Evolutionary conservation across 2,888 invertebrate species (phyloP).

Genomic region (Hyposoter dolosus): DNA sequence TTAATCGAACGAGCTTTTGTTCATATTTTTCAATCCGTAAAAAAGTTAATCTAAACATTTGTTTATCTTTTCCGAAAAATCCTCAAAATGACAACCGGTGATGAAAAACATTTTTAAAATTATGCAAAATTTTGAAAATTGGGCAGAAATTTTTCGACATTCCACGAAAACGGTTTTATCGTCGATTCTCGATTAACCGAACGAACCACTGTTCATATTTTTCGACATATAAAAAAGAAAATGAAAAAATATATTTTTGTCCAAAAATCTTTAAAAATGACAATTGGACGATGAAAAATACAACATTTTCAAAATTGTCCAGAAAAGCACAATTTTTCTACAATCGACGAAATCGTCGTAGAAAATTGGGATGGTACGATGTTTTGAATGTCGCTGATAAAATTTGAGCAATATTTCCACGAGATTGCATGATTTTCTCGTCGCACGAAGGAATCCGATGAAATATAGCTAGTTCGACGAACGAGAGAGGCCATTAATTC

Average conservation of each 20-base stretch:
- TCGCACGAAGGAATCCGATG: constrained; percentile 22
- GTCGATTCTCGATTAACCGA: constrained; percentile 1
- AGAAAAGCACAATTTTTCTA: not conserved
- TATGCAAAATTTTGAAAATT: too few species aligned
- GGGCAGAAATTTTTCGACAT: too few species aligned
- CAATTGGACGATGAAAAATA: not conserved
- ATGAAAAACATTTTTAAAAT: too few species aligned
- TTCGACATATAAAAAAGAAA: not conserved
- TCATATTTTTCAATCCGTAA: not conserved
- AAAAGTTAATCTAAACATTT: not conserved
- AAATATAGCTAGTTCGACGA: constrained; percentile 47
- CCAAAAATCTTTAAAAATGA: not conserved
- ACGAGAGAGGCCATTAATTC: constrained; percentile 27
- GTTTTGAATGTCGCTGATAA: not conserved
- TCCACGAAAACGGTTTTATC: not conserved
- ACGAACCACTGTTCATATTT: not conserved
- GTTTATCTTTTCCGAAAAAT: not conserved
- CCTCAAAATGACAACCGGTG: too few species aligned
- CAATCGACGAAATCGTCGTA: not conserved
- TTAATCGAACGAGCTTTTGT: not conserved
- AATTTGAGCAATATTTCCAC: not conserved
- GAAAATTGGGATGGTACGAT: not conserved
- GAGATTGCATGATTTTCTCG: constrained; percentile 10
- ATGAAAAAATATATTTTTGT: not conserved
- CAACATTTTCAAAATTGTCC: not conserved